Base-by-base conservation (phyloP, 2,888 invertebrate species). In the Phytoseiulus persimilis region DNA sequence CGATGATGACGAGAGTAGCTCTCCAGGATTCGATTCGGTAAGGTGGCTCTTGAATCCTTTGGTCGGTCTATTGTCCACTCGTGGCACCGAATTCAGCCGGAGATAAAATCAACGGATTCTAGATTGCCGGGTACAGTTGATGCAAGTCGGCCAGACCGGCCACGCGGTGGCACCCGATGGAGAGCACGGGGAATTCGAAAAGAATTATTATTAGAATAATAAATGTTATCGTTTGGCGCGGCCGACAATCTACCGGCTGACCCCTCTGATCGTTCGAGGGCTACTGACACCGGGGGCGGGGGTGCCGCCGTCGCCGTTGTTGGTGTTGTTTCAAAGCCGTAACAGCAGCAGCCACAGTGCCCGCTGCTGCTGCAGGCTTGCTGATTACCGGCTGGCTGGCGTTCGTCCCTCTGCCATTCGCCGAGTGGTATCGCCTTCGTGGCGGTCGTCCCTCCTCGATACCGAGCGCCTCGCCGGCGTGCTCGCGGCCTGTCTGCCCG, bases 341-440 rank as follows among this genome's bases (percentile, higher is more conserved):
- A 65, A 65, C 65, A 65, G 65, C 65, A 65, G 65, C 65, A 28
- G 65, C 65, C 65, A 65, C 65, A 11, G 65, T 65, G 65, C 9
- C 28, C 9, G 39, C 14, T 65, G 65, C 65, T 65, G 65, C 65
- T 65, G 65, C 11, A 65, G 65, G 65, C 65, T 65, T 65, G 65
- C 65, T 65, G 65, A 65, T 65, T 65, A 65, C 65, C 65, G 65
- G 65, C 65, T 65, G 65, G 65, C 65, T 65, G 65, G 65, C 65
- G 65, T 3, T 65, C 65, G 65, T 28, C 65, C 65, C 65, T 18
- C 65, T 65, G 65, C 65, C 65, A 65, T 14, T 28, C 65, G 28
- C 28, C 1, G 23, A 65, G 65, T 65, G 65, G 65, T 65, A 65
- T 65, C 65, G 65, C 65, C 65, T 14, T 65, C 11, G 65, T 23